Base-by-base conservation (phyloP, 2,888 invertebrate genomes). In the Aleiodes alternator region DNA sequence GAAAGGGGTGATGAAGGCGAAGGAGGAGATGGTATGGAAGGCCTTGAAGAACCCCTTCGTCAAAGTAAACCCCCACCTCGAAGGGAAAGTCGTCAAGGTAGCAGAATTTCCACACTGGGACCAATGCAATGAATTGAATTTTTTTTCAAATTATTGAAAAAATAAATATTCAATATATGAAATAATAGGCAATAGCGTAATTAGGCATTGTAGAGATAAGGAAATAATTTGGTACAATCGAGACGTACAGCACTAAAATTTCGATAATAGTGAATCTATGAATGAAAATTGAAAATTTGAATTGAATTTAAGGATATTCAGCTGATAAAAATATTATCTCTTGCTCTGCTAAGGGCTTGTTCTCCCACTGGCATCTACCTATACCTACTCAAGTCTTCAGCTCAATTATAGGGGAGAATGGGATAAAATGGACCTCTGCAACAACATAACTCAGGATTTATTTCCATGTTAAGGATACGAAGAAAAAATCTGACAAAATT, bases 61-160 rank as follows among this genome's bases (percentile, higher is more conserved):
- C 88, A 87, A 82, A 87, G 85, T 85, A 88, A 87, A 80, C 87
- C 88, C 84, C 87, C 87, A 82, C 84, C 86, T 87, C 91, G 92
- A 87, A 91, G 92, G 88, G 93, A 93, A 87, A 92, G 92, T 88
- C 92, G 92, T 88, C 92, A 92, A 93, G 93, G 93, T 93, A 93
- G 87, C 82, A 84, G 81, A 81, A 81, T 76, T 55, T 68, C 66
- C 64, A 77, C 75, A 75, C 76, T 78, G 79, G 79, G 76, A 74
- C 76, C 77, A 69, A 78, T 66, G 76, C 51, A 72, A 53, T 51
- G 38, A 43, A 66, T 59, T 34, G 43, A 64, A 57, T 50, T 5
- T 8, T 16, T 50, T 43, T 29, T 66, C n/a, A 66, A 23, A 48
- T 68, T 50, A n/a, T 48, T n/a, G 6, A 66, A 61, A 16, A 75